Percentiles rank a stretch among this genome's conserved stretches.
phyloP scores from a whole-genome alignment of 2,797 vertebrate genomes.

The Notoglanidium macrostoma region DNA sequence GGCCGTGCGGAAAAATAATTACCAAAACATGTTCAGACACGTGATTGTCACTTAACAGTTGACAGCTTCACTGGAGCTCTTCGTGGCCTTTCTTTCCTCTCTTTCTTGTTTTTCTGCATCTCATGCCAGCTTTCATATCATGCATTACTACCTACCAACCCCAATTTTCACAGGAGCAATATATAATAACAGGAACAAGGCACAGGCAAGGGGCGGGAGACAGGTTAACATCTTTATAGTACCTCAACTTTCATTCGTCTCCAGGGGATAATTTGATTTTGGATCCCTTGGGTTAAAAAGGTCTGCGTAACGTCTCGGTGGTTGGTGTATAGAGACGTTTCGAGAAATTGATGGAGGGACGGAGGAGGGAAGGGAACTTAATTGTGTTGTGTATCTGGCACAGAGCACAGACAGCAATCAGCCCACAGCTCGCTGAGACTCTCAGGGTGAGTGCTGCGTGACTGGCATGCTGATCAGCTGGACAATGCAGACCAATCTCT shows the following conservation, averaged over 20 bases:
- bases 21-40: not conserved
- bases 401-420: constrained; percentile 30
- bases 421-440: constrained; percentile 39
- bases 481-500: constrained; percentile 37
- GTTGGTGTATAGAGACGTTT: constrained; percentile 47
- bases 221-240: not conserved
- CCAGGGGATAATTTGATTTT: constrained; percentile 38
- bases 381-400: constrained; percentile 48
- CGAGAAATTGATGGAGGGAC: constrained; percentile 60
- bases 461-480: constrained; percentile 51
- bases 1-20: not conserved
- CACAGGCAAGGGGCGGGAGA: not conserved
- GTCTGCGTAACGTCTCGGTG: constrained; percentile 27
- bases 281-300: not conserved
- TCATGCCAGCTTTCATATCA: not conserved
- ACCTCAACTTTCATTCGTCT: constrained; percentile 31
- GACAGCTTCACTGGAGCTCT: not conserved
- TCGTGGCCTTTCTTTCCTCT: not conserved
- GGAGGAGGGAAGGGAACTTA: constrained; percentile 56
- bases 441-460: constrained; percentile 31
- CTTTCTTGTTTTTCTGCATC: too few relatives aligned
- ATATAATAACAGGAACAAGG: not conserved
- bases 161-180: not conserved
- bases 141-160: not conserved
- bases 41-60: not conserved